Evolutionary conservation across 2,888 invertebrate genomes (phyloP).

Genomic region (Serrognathus titanus): DNA sequence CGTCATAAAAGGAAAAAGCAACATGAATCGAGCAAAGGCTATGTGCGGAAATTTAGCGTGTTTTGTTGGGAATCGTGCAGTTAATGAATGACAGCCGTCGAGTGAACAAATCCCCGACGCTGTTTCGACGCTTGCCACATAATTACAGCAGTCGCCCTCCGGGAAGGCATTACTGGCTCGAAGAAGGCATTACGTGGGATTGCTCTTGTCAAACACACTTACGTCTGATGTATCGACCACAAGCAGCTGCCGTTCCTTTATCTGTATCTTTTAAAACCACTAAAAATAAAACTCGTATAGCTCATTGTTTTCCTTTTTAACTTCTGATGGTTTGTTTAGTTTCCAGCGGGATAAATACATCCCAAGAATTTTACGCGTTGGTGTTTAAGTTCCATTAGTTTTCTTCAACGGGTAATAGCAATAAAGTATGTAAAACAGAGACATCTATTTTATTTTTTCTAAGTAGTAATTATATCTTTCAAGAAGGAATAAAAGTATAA

Average conservation of each 20-base stretch:
- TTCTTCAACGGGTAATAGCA: too few relatives aligned
- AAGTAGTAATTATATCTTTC: neutral
- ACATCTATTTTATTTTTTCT: neutral
- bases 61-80: neutral
- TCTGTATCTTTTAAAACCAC: constrained; percentile 14
- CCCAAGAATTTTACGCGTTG: constrained; percentile 5
- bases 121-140: constrained; percentile 41
- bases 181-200: constrained; percentile 38
- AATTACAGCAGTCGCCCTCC: constrained; percentile 39
- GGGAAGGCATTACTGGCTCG: constrained; percentile 35
- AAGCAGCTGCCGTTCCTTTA: constrained; percentile 29
- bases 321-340: constrained; percentile 4
- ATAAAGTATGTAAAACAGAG: too few relatives aligned
- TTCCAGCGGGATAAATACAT: neutral
- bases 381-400: neutral
- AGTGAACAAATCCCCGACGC: constrained; percentile 37
- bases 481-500: neutral
- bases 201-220: constrained; percentile 41
- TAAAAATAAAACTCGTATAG: constrained; percentile 18
- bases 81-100: constrained; percentile 37
- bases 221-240: constrained; percentile 38
- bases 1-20: too few relatives aligned
- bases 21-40: neutral
- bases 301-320: constrained; percentile 4
- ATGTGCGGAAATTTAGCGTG: constrained; percentile 3